Conservation (phyloP, 2,888 invertebrate species). For the Heliconius hortense region DNA sequence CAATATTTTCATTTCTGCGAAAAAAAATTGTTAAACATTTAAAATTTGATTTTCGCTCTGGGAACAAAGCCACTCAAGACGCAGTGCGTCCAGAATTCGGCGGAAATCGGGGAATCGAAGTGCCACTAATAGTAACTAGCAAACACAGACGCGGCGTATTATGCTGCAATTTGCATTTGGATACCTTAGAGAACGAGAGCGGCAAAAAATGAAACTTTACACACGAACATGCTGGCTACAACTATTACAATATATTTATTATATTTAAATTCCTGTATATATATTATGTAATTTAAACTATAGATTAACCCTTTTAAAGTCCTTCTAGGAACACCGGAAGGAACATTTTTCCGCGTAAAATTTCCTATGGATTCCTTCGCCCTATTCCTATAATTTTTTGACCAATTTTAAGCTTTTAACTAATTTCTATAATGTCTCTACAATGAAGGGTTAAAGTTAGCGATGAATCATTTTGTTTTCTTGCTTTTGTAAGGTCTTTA, state of each 20-base stretch:
- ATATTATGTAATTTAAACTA: conserved; percentile 6
- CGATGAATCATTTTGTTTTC: not conserved
- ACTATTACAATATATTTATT: too few relatives aligned
- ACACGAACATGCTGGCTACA: not conserved
- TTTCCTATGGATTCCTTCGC: conserved; percentile 22
- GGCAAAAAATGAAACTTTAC: too few relatives aligned
- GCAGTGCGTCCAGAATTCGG: too few relatives aligned
- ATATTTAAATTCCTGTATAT: not conserved
- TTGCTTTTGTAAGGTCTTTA: not conserved
- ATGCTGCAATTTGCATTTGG: too few relatives aligned
- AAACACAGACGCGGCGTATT: too few relatives aligned
- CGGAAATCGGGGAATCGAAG: not conserved
- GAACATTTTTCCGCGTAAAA: conserved; percentile 6
- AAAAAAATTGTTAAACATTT: too few relatives aligned
- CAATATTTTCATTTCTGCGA: too few relatives aligned
- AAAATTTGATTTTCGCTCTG: too few relatives aligned
- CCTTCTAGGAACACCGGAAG: conserved; percentile 21
- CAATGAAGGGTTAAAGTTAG: too few relatives aligned
- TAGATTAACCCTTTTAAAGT: not conserved
- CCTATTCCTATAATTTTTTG: conserved; percentile 16
- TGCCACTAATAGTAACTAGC: not conserved
- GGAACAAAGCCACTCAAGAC: too few relatives aligned
- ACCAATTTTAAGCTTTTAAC: not conserved
- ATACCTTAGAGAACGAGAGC: too few relatives aligned
- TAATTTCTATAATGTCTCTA: not conserved